These are phyloP conservation scores for Aegithalos caudatus DNA, from an alignment of 2,113 vertebrate genomes.

Conservation along the genomic window DNA sequence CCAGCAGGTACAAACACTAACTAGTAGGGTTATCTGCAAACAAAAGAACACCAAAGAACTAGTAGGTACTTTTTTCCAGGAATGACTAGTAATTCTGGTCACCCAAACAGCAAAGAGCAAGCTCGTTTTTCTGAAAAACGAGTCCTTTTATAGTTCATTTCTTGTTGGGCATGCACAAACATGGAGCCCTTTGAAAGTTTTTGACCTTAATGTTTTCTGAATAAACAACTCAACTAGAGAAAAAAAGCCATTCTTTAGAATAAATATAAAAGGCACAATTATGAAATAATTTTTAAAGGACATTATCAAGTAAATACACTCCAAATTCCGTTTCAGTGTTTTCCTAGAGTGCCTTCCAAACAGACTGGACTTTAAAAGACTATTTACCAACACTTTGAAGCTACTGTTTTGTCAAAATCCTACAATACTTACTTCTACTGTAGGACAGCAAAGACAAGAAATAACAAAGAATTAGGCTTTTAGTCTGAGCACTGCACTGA, in stretches of 20 bases:
- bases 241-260: conserved; percentile 3
- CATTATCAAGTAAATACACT: conserved; percentile 55
- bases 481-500: conserved; percentile 25
- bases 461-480: not conserved
- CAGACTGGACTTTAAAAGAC: not conserved
- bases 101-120: not conserved
- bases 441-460: not conserved
- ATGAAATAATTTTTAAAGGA: conserved; percentile 46
- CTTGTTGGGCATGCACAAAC: not conserved
- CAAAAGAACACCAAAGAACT: not conserved
- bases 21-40: conserved; percentile 20
- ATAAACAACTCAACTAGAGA: not conserved
- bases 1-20: conserved; percentile 67
- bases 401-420: not conserved
- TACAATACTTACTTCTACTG: not conserved
- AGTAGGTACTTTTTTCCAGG: not conserved
- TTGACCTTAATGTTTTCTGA: conserved; percentile 6
- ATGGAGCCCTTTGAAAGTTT: conserved; percentile 26
- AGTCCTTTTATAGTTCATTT: not conserved
- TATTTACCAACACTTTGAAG: not conserved
- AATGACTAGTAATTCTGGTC: conserved; percentile 14
- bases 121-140: not conserved
- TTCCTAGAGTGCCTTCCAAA: not conserved
- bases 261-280: conserved; percentile 65
- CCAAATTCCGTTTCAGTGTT: not conserved